phyloP scores from a whole-genome alignment of 2,888 invertebrate species.

The Agonopterix heracliana region DNA sequence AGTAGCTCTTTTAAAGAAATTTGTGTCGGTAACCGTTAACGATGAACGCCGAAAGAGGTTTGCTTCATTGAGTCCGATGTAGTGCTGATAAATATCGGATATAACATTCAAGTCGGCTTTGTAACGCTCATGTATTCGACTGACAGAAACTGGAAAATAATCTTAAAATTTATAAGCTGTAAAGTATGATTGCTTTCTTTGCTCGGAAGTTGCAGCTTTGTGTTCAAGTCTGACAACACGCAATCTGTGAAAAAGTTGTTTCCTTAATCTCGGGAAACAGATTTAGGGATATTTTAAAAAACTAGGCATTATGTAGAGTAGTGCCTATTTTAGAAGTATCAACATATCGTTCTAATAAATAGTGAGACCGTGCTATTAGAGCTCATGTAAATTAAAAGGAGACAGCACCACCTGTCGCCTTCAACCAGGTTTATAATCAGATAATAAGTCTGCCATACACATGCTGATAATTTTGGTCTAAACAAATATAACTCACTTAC shows the following conservation, averaged over 20 bases:
- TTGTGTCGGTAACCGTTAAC: constrained; percentile 6
- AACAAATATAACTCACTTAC: constrained; percentile 40
- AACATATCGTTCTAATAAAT: no score
- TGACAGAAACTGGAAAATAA: constrained; percentile 3
- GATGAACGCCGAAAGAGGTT: background rate
- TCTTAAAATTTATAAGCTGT: background rate
- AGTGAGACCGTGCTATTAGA: no score
- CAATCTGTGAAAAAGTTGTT: no score
- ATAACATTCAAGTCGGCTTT: background rate
- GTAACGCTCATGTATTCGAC: background rate
- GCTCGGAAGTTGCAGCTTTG: no score
- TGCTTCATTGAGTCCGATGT: constrained; percentile 1
- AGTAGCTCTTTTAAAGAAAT: constrained; percentile 1
- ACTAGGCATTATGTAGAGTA: no score
- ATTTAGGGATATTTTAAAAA: no score
- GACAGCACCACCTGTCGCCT: constrained; percentile 13
- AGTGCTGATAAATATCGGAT: constrained; percentile 1
- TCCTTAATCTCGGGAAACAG: no score
- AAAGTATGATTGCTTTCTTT: background rate
- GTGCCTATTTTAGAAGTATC: no score
- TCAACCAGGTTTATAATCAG: constrained; percentile 29
- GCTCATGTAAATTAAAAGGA: background rate
- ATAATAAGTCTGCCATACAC: constrained; percentile 24
- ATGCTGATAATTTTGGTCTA: constrained; percentile 45
- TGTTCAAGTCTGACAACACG: no score